Evolutionary conservation across 64 coral and sea anemone species (phyloP), one percentile per base, ranked within the genome.

Genomic region (Hydrozoanthus tunicans): DNA sequence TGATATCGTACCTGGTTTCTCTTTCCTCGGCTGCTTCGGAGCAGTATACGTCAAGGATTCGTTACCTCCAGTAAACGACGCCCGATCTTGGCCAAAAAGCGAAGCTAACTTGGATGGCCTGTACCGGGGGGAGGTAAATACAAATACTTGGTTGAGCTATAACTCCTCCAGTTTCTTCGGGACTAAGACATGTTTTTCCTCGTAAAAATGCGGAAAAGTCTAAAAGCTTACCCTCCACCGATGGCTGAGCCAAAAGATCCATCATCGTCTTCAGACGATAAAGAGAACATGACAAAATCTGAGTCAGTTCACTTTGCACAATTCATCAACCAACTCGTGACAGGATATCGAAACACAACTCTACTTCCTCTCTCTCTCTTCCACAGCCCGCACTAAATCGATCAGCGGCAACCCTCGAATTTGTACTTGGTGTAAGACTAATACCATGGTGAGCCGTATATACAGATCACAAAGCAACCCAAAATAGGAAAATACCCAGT

Each of bases 21-120:
- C 95, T 92, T 95, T 99, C 90, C 91, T 91, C 1, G 97, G 97
- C 78, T 95, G 94, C 57, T 99, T 99, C 25, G 97, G 97, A n/a
- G 97, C 78, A 6, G 97, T 99, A 79, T 99, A 99, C 10, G 94
- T 99, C 69, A 99, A 77, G 6, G 97, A 99, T 77, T 99, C 97
- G 86, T 96, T 99, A 4, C 94, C 94, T 73, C 94, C 92, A 65
- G 94, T 55, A 69, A 95, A 95, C 17, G 97, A 95, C 7, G 94
- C 97, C 58, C 73, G 93, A 70, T 99, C 94, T 60, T 93, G 94
- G 12, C 97, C 97, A 85, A 99, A 99, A 25, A 99, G 65, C 27
- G 91, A 95, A 3, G 97, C 94, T 6, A 99, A 85, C 69, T 96
- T 99, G 0, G 97, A 99, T 26, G 95, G 89, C 56, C 95, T 96